Evolutionary conservation across 2,113 vertebrate species (phyloP), one percentile per base, ranked within the genome.

Genomic region (Protobothrops flavoviridis): DNA sequence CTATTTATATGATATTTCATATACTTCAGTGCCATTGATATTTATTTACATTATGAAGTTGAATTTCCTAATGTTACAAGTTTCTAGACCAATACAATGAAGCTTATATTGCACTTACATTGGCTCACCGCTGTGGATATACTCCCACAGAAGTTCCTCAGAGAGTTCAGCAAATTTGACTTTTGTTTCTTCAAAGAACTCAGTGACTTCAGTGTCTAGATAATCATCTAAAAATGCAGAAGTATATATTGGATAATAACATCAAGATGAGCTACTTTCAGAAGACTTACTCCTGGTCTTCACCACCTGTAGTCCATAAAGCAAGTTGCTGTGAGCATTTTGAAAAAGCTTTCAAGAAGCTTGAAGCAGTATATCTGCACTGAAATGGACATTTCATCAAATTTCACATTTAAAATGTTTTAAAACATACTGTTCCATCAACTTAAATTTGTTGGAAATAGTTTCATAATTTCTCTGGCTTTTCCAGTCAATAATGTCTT

Each of bases 81-180:
- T 21, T 91, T 33, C 59, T 56, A 0, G 0, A 45, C 64, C 1
- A 0, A 8, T 56, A 33, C 48, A 9, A 33, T 6, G 86, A 93
- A 0, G 2, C 87, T 39, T 88, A 0, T 21, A 8, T 24, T 39
- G 50, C 92, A 98, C 99, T 98, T 97, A 99, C 99, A 99, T 99
- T 92, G 99, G 99, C 95, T 99, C 99, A 89, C 99, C 99, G 0
- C 99, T 99, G 90, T 99, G 97, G 93, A 99, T 98, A 94, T 99
- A 99, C 0, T 99, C 99, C 99, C 99, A 99, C 0, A 99, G 97
- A 94, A 99, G 98, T 90, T 98, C 98, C 95, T 99, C 98, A 0
- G 99, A 99, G n/a, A 99, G 97, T 85, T 98, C 98, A 10, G 99
- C 98, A 98, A 99, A 99, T 95, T 98, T 98, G 91, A 99, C 99